Base-by-base conservation (phyloP, 2,888 invertebrate species). In the Busseola fusca region DNA sequence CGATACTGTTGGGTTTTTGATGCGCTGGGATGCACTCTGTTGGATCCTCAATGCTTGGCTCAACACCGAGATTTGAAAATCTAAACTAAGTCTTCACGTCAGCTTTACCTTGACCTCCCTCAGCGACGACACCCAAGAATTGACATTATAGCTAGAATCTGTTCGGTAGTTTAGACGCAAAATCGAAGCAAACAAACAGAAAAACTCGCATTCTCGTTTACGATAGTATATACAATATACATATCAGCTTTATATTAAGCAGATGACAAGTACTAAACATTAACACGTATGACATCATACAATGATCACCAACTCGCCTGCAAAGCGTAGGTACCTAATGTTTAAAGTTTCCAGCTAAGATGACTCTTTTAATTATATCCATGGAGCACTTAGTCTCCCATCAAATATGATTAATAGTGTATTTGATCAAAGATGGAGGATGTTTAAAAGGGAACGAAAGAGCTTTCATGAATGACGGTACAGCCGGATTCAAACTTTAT, bases 211-310 rank as follows among this genome's bases (percentile, higher is more conserved):
- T 14, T 16, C 12, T 14, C 2, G 40, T 14, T 45, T 56, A 18
- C 10, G 18, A 18, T 12, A 65, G 1, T 30, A 27, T 14, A 25
- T n/a, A n/a, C n/a, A n/a, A n/a, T n/a, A n/a, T n/a, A n/a, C n/a
- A n/a, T n/a, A n/a, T n/a, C n/a, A 42, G 10, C 27, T 58, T 37
- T 27, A 75, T 21, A 70, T 42, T 42, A 66, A 59, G 0, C 25
- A 69, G 37, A 76, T 12, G 57, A 27, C n/a, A 52, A 30, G 37
- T 9, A 37, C n/a, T 1, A 6, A 30, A 37, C 18, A 75, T 54
- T 54, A 72, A 52, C 45, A 37, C n/a, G 10, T 40, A 70, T 76
- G 77, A 73, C 71, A 70, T 77, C 73, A 77, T 54, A 5, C 37
- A 58, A 58, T 59, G 42, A 76, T 45, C 70, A 37, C n/a, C 6